A percentile compares a stretch with the other conserved stretches of the same genome.
phyloP scores from a whole-genome alignment of 2,113 vertebrate genomes.

The Leptobrachium leishanense region DNA sequence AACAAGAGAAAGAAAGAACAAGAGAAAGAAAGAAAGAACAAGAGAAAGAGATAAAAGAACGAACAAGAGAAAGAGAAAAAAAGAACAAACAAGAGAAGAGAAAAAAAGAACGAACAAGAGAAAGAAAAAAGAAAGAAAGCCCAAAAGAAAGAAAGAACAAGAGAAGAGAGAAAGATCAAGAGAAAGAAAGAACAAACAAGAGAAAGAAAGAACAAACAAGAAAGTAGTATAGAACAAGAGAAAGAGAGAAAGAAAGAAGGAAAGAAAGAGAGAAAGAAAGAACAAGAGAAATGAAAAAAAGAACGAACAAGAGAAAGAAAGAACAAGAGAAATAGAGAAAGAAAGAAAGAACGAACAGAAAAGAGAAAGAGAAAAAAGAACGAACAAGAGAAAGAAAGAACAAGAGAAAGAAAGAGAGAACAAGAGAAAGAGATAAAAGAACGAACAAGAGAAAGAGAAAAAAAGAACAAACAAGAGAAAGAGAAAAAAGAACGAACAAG shows the following conservation, averaged over 20 bases:
- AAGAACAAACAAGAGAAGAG: neutral
- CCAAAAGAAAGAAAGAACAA: no score
- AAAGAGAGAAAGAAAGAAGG: neutral
- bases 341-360: no score
- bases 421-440: neutral
- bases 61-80: neutral
- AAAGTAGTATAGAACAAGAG: neutral
- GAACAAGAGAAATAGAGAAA: no score
- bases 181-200: slow-evolving; percentile 15
- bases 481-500: neutral
- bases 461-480: neutral
- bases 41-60: neutral
- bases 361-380: neutral
- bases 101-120: slow-evolving; percentile 10
- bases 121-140: no score
- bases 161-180: neutral
- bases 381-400: neutral
- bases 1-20: neutral
- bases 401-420: neutral
- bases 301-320: no score
- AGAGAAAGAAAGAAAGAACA: neutral
- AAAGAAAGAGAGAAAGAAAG: neutral
- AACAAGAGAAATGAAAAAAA: no score
- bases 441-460: neutral
- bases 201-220: no score